These are phyloP conservation scores for Porphyrio hochstetteri DNA, from an alignment of 2,113 vertebrate species.

Conservation along the genomic window DNA sequence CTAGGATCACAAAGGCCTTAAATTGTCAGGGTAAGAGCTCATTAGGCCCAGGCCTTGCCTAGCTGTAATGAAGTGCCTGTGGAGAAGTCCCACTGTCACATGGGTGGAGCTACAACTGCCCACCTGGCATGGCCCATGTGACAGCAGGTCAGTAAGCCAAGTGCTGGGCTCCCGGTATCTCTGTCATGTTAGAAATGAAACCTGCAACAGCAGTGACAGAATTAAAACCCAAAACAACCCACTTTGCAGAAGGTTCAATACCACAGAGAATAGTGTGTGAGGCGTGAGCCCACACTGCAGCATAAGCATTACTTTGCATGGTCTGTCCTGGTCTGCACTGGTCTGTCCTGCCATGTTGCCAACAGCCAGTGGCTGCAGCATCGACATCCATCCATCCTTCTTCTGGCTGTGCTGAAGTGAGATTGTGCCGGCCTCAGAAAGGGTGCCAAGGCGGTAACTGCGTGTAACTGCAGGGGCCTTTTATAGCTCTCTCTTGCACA, in stretches of 20 bases:
- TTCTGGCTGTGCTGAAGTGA: not conserved
- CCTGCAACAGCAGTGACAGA: too few relatives aligned
- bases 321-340: too few relatives aligned
- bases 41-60: not conserved
- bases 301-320: fast-evolving
- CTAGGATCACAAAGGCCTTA: not conserved
- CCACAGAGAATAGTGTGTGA: not conserved
- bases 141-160: fast-evolving
- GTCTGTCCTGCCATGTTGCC: not conserved
- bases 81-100: not conserved
- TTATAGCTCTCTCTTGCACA: not conserved
- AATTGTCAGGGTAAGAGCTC: not conserved
- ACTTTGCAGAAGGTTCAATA: not conserved
- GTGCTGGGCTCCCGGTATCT: fast-evolving
- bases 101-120: not conserved
- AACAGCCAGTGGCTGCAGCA: not conserved
- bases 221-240: not conserved
- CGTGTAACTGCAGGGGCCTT: not conserved
- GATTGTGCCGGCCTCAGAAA: not conserved
- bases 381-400: not conserved
- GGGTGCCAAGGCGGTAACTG: not conserved
- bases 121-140: fast-evolving
- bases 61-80: not conserved
- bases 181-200: not conserved
- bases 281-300: not conserved